Base-by-base conservation (phyloP, 35 echinoderm and acorn worm genomes). In the Lytechinus variegatus region DNA sequence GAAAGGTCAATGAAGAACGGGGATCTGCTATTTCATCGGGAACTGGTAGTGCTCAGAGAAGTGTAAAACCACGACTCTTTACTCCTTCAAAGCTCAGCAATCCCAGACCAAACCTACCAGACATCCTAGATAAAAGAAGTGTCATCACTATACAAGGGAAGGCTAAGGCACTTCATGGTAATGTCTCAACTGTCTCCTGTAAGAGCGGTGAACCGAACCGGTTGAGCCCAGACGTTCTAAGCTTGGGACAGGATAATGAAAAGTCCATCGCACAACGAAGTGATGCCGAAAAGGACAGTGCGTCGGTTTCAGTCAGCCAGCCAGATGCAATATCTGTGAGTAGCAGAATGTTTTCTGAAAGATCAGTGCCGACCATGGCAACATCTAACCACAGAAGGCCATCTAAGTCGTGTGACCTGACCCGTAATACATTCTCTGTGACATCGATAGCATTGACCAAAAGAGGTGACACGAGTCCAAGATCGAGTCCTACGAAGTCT, bases 121-220 rank as follows among this genome's bases (percentile, higher is more conserved):
- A 93, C 52, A 93, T 93, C 52, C 13, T 33, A 53, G 92, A 93
- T 27, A 57, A 93, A 2, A 57, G 54, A 10, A 93, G 92, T 54
- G 92, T 93, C 92, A 55, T 93, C 55, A 93, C 54, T 8, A 57
- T 93, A 10, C 52, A 93, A 55, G 92, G 92, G 27, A 93, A 33
- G 53, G 92, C 92, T 10, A 93, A 93, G 54, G 92, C 92, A 56
- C 92, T 93, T 54, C 92, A 93, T 57, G 92, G 92, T 24, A 93
- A 93, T 27, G 54, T 93, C 9, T 93, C 92, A 3, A 93, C 53
- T 7, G 27, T 93, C 9, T 93, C 92, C n/a, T 93, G 52, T 24
- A 93, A 93, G 53, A 93, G 92, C 28, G 92, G 92, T 21, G 92
- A 93, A 11, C 92, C 55, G 55, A 93, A 93, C 28, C 12, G 92